phyloP scores from a whole-genome alignment of 2,888 invertebrate genomes.

The Epinotia nisella region DNA sequence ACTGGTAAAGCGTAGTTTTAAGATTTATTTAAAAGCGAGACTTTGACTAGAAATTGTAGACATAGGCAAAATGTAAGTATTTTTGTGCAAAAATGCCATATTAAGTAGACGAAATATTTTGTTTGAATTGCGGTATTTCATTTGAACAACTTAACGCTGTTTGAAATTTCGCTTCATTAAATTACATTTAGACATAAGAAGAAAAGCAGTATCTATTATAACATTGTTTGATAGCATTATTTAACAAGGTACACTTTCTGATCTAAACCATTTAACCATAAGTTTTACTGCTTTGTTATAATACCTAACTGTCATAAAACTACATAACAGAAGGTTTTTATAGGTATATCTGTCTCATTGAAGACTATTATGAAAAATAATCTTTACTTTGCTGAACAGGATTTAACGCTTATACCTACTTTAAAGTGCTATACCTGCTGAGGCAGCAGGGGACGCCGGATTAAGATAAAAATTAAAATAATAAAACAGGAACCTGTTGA shows the following conservation, averaged over 20 bases:
- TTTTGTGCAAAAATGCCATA: not conserved
- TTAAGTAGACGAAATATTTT: not conserved
- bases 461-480: no score
- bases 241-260: not conserved
- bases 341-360: not conserved
- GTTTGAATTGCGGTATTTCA: not conserved
- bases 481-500: no score
- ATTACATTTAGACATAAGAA: not conserved
- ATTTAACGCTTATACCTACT: not conserved
- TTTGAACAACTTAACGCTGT: not conserved
- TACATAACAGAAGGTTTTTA: not conserved
- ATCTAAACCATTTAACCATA: not conserved
- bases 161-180: not conserved
- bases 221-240: not conserved
- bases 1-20: not conserved
- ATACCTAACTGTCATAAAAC: not conserved
- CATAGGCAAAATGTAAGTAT: constrained; percentile 2
- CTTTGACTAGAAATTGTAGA: constrained; percentile 12
- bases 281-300: not conserved
- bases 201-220: not conserved
- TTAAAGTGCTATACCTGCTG: no score
- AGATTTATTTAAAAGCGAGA: constrained; percentile 4
- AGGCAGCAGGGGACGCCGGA: not conserved
- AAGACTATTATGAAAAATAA: not conserved
- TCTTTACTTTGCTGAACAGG: not conserved